A percentile compares a stretch with the other conserved stretches of the same genome.
Evolutionary conservation across 2,888 invertebrate species (phyloP).

Genomic region (Cremastobaeus sp.): DNA sequence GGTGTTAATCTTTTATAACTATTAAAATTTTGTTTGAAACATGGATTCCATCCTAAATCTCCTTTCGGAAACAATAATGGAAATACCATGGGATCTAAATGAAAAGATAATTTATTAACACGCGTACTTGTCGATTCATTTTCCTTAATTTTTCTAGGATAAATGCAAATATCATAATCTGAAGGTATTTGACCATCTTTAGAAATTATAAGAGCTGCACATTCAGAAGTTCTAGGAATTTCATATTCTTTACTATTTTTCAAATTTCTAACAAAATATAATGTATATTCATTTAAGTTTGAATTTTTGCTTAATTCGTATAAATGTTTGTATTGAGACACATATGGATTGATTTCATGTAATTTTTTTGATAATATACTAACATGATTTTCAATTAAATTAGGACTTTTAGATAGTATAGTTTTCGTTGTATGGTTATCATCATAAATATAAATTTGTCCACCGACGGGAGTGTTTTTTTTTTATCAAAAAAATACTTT

Average conservation of each 20-base stretch:
- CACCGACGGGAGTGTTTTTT: not conserved
- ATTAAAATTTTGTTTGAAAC: conserved; percentile 4
- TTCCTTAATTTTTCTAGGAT: conserved; percentile 6
- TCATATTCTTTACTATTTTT: not conserved
- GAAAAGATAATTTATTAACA: conserved; percentile 14
- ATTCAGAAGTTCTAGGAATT: conserved; percentile 10
- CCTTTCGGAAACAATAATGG: too few species aligned
- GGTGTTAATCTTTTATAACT: not conserved
- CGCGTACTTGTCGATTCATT: not conserved
- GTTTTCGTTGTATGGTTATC: conserved; percentile 4
- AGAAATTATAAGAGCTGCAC: conserved; percentile 17
- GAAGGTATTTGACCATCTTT: conserved; percentile 23
- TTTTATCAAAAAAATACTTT: not conserved
- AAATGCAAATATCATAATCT: not conserved
- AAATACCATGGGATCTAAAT: conserved; percentile 4
- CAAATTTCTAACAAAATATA: not conserved
- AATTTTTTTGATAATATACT: not conserved
- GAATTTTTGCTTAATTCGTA: not conserved
- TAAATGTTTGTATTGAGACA: conserved; percentile 6
- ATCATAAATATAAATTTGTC: conserved; percentile 22
- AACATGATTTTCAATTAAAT: conserved; percentile 8
- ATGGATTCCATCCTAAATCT: conserved; percentile 9
- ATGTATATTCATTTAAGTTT: conserved; percentile 1
- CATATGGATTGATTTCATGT: conserved; percentile 8
- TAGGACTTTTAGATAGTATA: conserved; percentile 5